Evolutionary conservation across 2,113 vertebrate genomes (phyloP).

Genomic region (Labrus mixtus): DNA sequence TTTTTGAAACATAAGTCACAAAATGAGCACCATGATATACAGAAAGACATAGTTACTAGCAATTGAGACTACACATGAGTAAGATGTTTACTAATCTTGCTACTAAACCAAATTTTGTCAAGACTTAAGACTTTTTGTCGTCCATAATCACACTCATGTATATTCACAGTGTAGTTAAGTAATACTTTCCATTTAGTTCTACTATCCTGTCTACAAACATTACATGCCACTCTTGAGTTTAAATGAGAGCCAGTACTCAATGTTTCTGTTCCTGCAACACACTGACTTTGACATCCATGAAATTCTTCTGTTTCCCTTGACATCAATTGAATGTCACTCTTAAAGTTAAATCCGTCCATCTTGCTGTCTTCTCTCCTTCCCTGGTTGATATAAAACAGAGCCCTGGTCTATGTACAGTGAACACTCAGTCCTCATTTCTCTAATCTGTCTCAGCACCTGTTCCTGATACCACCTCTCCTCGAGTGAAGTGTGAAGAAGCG

Average conservation of each 20-base stretch:
- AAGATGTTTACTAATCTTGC: too few relatives aligned
- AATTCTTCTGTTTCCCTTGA: conserved; percentile 7
- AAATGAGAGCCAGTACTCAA: conserved; percentile 9
- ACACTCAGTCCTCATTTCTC: conserved; percentile 21
- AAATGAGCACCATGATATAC: too few relatives aligned
- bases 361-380: neutral
- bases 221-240: neutral
- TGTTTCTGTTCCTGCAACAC: neutral
- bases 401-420: conserved; percentile 26
- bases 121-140: too few relatives aligned
- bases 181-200: neutral
- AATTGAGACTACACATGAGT: too few relatives aligned
- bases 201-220: conserved; percentile 7
- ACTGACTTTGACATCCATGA: conserved; percentile 31
- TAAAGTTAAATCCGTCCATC: conserved; percentile 29
- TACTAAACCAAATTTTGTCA: too few relatives aligned
- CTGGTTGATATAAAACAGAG: conserved; percentile 15
- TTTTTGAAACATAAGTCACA: too few relatives aligned
- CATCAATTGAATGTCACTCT: conserved; percentile 35
- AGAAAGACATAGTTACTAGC: too few relatives aligned
- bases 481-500: neutral
- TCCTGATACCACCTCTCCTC: conserved; percentile 27
- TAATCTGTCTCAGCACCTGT: conserved; percentile 42
- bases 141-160: neutral
- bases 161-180: neutral